These are phyloP conservation scores for Coenonympha glycerion DNA, from an alignment of 2,888 invertebrate species.

Conservation along the genomic window DNA sequence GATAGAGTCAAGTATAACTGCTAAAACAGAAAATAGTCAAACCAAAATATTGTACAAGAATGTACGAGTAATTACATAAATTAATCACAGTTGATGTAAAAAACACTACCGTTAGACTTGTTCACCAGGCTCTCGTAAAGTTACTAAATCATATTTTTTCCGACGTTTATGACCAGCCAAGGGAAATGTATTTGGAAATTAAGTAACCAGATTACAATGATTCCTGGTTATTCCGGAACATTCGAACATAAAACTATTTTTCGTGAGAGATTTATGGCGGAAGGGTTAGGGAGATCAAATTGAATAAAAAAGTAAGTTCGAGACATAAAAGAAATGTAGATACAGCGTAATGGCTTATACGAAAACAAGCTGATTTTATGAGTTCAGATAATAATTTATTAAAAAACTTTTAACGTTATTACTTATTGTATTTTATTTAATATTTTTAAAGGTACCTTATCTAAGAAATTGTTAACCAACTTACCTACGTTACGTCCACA, in stretches of 20 bases:
- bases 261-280: slow-evolving; percentile 54
- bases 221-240: slow-evolving; percentile 58
- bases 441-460: no score
- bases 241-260: slow-evolving; percentile 60
- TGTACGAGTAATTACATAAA: no score
- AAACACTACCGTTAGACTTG: no score
- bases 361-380: slow-evolving; percentile 3
- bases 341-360: slow-evolving; percentile 1
- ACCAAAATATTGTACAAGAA: no score
- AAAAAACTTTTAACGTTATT: not conserved
- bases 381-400: not conserved
- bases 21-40: no score
- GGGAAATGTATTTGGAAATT: slow-evolving; percentile 63
- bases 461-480: no score
- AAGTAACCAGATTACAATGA: slow-evolving; percentile 60
- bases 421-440: no score
- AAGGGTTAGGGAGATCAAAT: slow-evolving; percentile 50
- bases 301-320: slow-evolving; percentile 39
- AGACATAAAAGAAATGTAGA: slow-evolving; percentile 29
- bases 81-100: no score
- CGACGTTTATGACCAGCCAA: slow-evolving; percentile 61
- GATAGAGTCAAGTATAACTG: no score
- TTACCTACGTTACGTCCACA: no score
- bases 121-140: not conserved
- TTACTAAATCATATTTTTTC: slow-evolving; percentile 42